phyloP scores from a whole-genome alignment of 2,113 vertebrate genomes.

The Pyxicephalus adspersus region DNA sequence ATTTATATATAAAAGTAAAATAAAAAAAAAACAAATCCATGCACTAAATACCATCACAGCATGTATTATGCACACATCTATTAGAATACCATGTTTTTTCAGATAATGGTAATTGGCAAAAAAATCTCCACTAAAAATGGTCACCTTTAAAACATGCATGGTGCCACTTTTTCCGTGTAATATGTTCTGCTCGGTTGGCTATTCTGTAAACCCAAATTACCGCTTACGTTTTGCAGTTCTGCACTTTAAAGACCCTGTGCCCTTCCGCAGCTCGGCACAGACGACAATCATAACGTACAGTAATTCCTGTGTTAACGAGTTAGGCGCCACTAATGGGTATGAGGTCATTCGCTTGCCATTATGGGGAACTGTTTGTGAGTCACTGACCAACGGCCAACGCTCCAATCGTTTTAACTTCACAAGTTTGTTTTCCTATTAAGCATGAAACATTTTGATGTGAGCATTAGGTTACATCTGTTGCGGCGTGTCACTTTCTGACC shows the following conservation, averaged over 20 bases:
- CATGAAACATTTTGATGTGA: constrained; percentile 24
- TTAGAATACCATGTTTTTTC: too few relatives aligned
- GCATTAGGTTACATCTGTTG: constrained; percentile 27
- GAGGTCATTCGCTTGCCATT: constrained; percentile 40
- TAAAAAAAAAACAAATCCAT: too few relatives aligned
- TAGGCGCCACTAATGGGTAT: constrained; percentile 46
- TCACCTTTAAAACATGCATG: background rate
- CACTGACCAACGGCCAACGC: constrained; percentile 11
- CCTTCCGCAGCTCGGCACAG: constrained; percentile 8
- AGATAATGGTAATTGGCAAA: too few relatives aligned
- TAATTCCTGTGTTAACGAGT: constrained; percentile 32
- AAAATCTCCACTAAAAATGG: background rate
- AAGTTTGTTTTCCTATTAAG: constrained; percentile 19
- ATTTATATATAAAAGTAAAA: too few relatives aligned
- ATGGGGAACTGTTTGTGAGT: constrained; percentile 38
- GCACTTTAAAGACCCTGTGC: background rate
- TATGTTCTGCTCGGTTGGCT: background rate
- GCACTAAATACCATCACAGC: too few relatives aligned
- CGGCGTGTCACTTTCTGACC: constrained; percentile 26
- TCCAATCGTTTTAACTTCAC: constrained; percentile 6
- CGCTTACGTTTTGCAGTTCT: background rate
- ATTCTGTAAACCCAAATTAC: background rate
- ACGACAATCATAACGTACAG: background rate
- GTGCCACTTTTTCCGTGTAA: background rate
- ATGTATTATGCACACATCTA: too few relatives aligned